phyloP scores from a whole-genome alignment of 2,113 vertebrate species.

The Camelus dromedarius region DNA sequence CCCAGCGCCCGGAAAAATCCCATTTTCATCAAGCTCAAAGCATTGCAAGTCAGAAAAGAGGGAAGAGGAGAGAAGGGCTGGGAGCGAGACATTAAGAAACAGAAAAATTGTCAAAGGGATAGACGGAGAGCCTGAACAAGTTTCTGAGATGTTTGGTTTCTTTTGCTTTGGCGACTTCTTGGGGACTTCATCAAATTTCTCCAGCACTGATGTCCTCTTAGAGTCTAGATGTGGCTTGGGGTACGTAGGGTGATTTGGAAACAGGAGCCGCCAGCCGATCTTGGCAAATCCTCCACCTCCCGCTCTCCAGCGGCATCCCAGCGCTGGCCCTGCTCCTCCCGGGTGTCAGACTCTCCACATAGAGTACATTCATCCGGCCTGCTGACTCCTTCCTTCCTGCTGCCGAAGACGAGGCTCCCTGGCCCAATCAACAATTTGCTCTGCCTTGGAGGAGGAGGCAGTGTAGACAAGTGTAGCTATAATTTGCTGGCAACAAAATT shows the following conservation, averaged over 20 bases:
- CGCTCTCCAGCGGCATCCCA: neutral
- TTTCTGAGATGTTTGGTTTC: neutral
- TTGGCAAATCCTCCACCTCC: neutral
- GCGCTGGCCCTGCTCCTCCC: neutral
- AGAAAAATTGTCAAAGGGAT: neutral
- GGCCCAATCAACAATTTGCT: neutral
- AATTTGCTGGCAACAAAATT: slow-evolving; percentile 19
- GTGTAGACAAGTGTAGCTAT: neutral
- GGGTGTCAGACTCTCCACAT: neutral
- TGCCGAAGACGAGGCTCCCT: neutral
- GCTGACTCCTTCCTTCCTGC: neutral
- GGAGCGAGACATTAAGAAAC: neutral
- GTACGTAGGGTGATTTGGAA: neutral
- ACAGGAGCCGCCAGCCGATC: neutral
- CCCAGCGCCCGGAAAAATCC: neutral
- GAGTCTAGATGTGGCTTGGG: neutral
- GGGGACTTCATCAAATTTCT: neutral
- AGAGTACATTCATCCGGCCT: neutral
- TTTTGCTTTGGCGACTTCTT: neutral
- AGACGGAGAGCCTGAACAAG: neutral
- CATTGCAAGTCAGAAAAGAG: neutral
- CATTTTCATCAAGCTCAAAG: slow-evolving; percentile 5
- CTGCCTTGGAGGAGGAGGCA: neutral
- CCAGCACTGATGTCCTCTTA: neutral
- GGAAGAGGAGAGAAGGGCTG: neutral